Base-by-base conservation (phyloP, 2,888 invertebrate species). In the Hypena proboscidalis region DNA sequence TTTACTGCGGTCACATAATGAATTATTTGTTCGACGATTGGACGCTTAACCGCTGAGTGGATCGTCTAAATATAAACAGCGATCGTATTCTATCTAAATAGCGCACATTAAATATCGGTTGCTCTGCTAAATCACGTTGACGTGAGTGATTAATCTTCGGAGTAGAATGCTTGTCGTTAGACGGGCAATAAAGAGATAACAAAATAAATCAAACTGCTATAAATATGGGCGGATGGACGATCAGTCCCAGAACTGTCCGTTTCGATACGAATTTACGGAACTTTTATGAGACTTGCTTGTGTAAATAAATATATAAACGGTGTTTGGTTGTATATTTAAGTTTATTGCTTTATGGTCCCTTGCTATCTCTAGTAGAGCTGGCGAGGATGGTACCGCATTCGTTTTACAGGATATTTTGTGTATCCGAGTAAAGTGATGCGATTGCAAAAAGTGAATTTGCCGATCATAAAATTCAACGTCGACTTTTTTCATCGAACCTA, bases 191-290 rank as follows among this genome's bases (percentile, higher is more conserved):
- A 90, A 90, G 87, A 84, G 86, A 87, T 89, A 90, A 89, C 85
- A 86, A 88, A 89, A 90, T 90, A 90, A 90, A 90, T 90, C 90
- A 90, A 89, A 89, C 67, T 63, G 80, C 84, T 80, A 87, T 90
- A 89, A 90, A 89, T 89, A 89, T 78, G 70, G 71, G 51, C 74
- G 70, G 82, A 88, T 85, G 87, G 88, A 79, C 82, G 83, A 88
- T 88, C 87, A 83, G 86, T 81, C 78, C 85, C 74, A 83, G 83
- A 83, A 83, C 78, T 78, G 83, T 81, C 83, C 73, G 71, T 70
- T 77, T 60, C 61, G 63, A 83, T 85, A 83, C 76, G 82, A 80
- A 79, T 85, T 86, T 86, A 87, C 86, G 80, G 71, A 85, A 79
- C 80, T 77, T 65, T 88, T 85, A 88, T 85, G 76, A 71, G 67